Conservation (phyloP, 1,140 invertebrate genomes). For the Drosophila jambulina region DNA sequence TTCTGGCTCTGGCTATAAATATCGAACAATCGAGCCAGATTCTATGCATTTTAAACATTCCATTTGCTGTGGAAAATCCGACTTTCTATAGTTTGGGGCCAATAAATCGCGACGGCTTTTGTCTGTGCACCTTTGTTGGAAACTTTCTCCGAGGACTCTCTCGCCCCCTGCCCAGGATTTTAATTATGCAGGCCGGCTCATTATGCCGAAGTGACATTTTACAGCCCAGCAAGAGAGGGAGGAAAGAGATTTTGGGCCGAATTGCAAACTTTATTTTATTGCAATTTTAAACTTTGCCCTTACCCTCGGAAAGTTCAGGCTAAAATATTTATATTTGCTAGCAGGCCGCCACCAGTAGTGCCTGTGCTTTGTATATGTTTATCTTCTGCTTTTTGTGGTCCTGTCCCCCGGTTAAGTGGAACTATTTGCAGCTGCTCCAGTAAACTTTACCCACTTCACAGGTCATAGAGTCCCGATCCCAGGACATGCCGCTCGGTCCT, state of each 20-base stretch:
- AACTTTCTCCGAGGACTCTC: slow-evolving; percentile 33
- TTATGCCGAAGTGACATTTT: slow-evolving; percentile 73
- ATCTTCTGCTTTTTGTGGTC: slow-evolving; percentile 24
- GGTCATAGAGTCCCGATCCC: slow-evolving; percentile 41
- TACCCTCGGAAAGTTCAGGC: slow-evolving; percentile 65
- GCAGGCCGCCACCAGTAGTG: neutral
- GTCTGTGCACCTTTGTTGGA: slow-evolving; percentile 65
- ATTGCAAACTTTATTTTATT: slow-evolving; percentile 80
- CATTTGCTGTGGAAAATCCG: slow-evolving; percentile 34
- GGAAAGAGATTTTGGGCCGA: slow-evolving; percentile 7
- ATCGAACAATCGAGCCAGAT: slow-evolving; percentile 27
- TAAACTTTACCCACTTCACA: slow-evolving; percentile 57
- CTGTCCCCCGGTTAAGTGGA: slow-evolving; percentile 48
- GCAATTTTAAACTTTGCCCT: slow-evolving; percentile 81
- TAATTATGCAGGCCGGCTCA: slow-evolving; percentile 67
- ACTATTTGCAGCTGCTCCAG: slow-evolving; percentile 59
- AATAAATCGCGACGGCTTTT: slow-evolving; percentile 66
- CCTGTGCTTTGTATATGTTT: slow-evolving; percentile 11
- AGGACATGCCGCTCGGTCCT: neutral
- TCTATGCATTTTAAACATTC: slow-evolving; percentile 56
- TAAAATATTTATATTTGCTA: slow-evolving; percentile 64
- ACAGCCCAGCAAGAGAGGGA: neutral
- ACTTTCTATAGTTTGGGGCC: slow-evolving; percentile 40
- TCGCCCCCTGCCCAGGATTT: slow-evolving; percentile 18
- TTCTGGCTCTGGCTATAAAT: slow-evolving; percentile 41